Evolutionary conservation across 1,140 invertebrate genomes (phyloP).

Genomic region (Elysia chlorotica): DNA sequence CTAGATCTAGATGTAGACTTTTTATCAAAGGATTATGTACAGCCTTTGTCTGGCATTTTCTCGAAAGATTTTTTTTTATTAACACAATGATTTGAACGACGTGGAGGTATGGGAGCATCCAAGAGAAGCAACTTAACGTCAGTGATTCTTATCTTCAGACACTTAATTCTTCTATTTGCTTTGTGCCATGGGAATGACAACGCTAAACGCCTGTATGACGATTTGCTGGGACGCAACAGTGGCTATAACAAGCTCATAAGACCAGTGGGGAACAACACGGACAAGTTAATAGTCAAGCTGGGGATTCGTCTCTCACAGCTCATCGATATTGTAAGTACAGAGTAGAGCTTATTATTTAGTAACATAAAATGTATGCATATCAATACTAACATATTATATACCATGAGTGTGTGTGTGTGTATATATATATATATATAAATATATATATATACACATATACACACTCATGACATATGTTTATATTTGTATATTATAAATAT

Average conservation of each 20-base stretch:
- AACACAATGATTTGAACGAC: no score
- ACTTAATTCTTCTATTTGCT: conserved; percentile 16
- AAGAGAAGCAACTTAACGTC: no score
- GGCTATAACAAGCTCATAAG: conserved; percentile 95
- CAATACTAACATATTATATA: neutral
- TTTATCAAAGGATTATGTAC: no score
- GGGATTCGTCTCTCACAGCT: conserved; percentile 91
- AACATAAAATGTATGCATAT: neutral
- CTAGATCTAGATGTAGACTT: no score
- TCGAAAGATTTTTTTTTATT: no score
- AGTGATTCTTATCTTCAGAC: no score
- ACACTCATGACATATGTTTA: no score
- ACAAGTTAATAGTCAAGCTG: conserved; percentile 90
- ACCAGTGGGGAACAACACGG: conserved; percentile 88
- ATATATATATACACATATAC: neutral
- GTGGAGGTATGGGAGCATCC: no score
- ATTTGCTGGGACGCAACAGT: conserved; percentile 78
- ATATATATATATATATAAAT: neutral
- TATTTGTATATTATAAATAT: no score
- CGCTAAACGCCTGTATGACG: conserved; percentile 67
- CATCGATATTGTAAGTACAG: conserved; percentile 96
- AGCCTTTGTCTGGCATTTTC: no score
- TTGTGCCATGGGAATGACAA: conserved; percentile 46
- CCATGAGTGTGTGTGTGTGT: neutral
- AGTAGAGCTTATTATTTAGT: no score